These are phyloP conservation scores for Umimayanthus kanabou DNA, from an alignment of 92 coral and sea anemone genomes.

Conservation along the genomic window DNA sequence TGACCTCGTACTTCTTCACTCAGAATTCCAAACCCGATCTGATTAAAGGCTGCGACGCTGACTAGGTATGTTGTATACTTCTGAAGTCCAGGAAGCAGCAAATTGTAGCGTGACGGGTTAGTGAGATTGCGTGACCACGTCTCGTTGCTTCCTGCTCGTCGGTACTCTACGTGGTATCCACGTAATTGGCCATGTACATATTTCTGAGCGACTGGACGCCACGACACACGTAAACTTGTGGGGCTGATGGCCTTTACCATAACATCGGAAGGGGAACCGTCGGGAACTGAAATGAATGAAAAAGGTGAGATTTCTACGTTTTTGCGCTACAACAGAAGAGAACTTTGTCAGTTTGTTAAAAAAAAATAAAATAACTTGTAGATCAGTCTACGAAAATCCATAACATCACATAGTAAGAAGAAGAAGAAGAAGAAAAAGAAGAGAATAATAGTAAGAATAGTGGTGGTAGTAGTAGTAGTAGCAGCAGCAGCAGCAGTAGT, in stretches of 20 bases:
- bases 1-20: slow-evolving; percentile 51
- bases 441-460: too few species aligned
- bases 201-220: slow-evolving; percentile 44
- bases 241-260: slow-evolving; percentile 34
- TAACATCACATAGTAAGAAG: too few species aligned
- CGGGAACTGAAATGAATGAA: slow-evolving; percentile 46
- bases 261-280: slow-evolving; percentile 48
- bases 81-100: slow-evolving; percentile 49
- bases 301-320: neutral
- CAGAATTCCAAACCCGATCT: slow-evolving; percentile 65
- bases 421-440: too few species aligned
- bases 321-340: neutral
- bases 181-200: slow-evolving; percentile 45
- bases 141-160: slow-evolving; percentile 12
- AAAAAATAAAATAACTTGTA: neutral
- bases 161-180: slow-evolving; percentile 46
- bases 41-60: slow-evolving; percentile 78
- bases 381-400: neutral
- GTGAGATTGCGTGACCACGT: neutral
- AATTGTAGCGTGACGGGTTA: neutral
- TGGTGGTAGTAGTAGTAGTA: too few species aligned
- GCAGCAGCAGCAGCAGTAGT: too few species aligned
- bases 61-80: slow-evolving; percentile 66
- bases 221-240: slow-evolving; percentile 44
- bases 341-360: too few species aligned